Evolutionary conservation across 2,797 vertebrate species (phyloP).

Genomic region (Acanthurus leucopareius): DNA sequence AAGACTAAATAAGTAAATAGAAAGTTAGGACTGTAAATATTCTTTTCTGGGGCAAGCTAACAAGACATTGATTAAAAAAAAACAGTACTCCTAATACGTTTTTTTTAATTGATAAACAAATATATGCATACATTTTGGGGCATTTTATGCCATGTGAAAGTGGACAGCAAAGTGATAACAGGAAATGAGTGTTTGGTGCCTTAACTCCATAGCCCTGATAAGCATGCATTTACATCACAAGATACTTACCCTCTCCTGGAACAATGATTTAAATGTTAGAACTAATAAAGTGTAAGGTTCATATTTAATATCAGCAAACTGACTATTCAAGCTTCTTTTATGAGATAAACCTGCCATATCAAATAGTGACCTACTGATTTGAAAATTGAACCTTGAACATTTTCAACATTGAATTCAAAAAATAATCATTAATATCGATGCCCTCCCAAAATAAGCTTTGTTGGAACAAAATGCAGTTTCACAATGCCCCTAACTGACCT

Average conservation of each 20-base stretch:
- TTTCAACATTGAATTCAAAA: constrained; percentile 4
- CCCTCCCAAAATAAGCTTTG: neutral
- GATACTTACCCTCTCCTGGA: no score
- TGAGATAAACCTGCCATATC: no score
- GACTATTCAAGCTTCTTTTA: no score
- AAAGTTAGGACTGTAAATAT: neutral
- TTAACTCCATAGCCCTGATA: no score
- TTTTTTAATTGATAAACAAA: neutral
- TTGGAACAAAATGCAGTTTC: neutral
- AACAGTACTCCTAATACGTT: neutral
- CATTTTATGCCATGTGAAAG: neutral
- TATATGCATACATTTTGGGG: neutral
- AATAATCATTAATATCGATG: constrained; percentile 1
- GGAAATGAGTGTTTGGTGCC: constrained; percentile 5
- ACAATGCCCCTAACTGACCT: constrained; percentile 1
- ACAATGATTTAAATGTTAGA: no score
- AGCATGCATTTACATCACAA: no score
- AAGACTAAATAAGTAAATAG: neutral
- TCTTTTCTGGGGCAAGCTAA: neutral
- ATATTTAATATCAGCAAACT: no score
- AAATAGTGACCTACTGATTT: neutral
- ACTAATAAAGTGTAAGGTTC: no score
- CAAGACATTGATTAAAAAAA: neutral
- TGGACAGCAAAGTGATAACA: neutral
- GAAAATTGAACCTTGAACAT: neutral